Conservation (phyloP, 1,140 invertebrate genomes). For the Conus betulinus region DNA sequence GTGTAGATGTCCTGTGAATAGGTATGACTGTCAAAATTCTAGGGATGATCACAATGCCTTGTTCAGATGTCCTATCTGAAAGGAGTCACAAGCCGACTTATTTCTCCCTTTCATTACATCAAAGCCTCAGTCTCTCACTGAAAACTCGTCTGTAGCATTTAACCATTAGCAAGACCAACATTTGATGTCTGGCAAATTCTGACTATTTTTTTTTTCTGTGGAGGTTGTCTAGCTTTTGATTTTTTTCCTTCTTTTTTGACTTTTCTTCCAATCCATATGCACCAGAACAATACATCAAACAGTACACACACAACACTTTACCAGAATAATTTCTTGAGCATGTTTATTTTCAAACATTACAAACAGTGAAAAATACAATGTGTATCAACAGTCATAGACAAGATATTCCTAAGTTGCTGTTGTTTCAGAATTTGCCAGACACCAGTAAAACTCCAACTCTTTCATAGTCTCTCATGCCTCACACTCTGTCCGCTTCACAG, state of each 20-base stretch:
- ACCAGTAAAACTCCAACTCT: not conserved
- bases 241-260: not conserved
- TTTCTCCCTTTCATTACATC: too few species aligned
- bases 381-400: not conserved
- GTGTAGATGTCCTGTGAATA: too few species aligned
- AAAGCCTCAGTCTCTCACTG: too few species aligned
- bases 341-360: not conserved
- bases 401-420: not conserved
- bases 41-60: too few species aligned
- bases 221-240: too few species aligned
- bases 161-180: not conserved
- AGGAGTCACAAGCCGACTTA: too few species aligned
- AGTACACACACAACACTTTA: not conserved
- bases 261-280: not conserved
- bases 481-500: too few species aligned
- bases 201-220: not conserved
- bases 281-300: not conserved
- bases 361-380: not conserved
- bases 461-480: not conserved
- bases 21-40: too few species aligned
- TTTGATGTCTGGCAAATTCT: not conserved
- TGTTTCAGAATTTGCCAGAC: conserved; percentile 9
- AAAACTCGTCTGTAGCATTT: too few species aligned
- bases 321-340: not conserved
- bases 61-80: too few species aligned